phyloP scores from a whole-genome alignment of 2,888 invertebrate species.

The Drosophila hamatofila region DNA sequence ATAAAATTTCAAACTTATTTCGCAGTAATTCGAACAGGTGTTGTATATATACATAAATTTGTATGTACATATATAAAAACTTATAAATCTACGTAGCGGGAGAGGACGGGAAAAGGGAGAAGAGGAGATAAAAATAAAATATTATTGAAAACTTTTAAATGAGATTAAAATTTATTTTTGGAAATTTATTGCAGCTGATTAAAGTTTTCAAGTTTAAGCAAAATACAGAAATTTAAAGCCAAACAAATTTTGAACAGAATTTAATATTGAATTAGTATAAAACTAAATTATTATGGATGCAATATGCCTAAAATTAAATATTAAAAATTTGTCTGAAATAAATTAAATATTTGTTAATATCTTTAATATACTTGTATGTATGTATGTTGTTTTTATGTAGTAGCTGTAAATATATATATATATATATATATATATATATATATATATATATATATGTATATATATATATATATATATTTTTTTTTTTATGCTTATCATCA shows the following conservation, averaged over 20 bases:
- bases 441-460: too few species aligned
- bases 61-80: neutral
- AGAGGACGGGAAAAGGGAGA: neutral
- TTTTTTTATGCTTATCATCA: slow-evolving; percentile 3
- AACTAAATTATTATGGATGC: too few species aligned
- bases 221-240: too few species aligned
- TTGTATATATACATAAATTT: neutral
- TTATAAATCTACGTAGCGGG: neutral
- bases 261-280: too few species aligned
- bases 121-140: neutral
- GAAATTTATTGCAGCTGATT: too few species aligned
- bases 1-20: neutral
- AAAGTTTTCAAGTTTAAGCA: too few species aligned
- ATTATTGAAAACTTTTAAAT: too few species aligned
- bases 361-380: neutral
- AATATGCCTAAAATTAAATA: too few species aligned
- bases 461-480: too few species aligned
- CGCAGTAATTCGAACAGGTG: neutral
- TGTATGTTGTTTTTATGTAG: neutral
- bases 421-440: too few species aligned
- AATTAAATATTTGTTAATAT: neutral
- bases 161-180: too few species aligned
- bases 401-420: neutral
- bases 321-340: neutral
- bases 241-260: too few species aligned